Evolutionary conservation across 37 sponge, comb jelly and placozoan genomes (phyloP).

Genomic region (Aphrocallistes beatrix): DNA sequence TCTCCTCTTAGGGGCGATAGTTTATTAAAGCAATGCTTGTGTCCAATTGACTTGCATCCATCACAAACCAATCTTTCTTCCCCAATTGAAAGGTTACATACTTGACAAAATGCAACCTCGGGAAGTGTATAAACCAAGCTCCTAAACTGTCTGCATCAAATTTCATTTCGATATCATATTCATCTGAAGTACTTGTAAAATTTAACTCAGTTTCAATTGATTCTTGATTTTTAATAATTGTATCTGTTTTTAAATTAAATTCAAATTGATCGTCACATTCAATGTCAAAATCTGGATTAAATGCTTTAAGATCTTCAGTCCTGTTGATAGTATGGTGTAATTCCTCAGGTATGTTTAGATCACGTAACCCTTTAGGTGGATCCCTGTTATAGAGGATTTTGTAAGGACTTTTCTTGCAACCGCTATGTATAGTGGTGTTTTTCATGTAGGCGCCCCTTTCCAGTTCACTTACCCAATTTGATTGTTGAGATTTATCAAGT

Average conservation of each 20-base stretch:
- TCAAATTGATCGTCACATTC: too few species aligned
- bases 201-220: not conserved
- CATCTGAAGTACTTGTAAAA: too few species aligned
- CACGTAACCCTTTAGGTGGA: not conserved
- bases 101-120: not conserved
- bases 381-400: not conserved
- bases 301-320: not conserved
- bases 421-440: not conserved
- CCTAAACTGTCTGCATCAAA: not conserved
- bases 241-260: not conserved
- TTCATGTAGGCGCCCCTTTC: constrained; percentile 13
- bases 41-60: not conserved
- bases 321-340: not conserved
- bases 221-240: not conserved
- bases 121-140: not conserved
- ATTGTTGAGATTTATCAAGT: not conserved
- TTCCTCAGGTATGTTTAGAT: not conserved
- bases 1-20: not conserved
- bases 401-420: not conserved
- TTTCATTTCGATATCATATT: not conserved
- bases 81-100: not conserved
- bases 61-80: not conserved
- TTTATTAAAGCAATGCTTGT: not conserved
- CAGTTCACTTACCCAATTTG: constrained; percentile 17
- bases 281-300: not conserved